Evolutionary conservation across 2,113 vertebrate species (phyloP).

Genomic region (Nibea coibor): DNA sequence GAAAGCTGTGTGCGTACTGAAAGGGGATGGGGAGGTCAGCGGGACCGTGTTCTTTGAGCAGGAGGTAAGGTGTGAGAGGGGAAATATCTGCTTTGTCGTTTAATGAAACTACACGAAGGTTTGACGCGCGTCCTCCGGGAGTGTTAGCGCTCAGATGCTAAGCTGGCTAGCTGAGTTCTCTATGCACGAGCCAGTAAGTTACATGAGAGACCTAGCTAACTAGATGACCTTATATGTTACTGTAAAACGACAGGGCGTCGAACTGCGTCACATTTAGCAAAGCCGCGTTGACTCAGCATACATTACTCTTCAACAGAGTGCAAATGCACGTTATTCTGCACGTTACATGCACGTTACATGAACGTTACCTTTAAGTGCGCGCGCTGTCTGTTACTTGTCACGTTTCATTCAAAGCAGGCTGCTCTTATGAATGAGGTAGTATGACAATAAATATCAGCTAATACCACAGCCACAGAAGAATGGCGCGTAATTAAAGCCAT

Average conservation of each 20-base stretch:
- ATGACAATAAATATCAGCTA: background rate
- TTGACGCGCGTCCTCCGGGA: no score
- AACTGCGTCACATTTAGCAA: no score
- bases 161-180: constrained; percentile 32
- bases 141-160: constrained; percentile 15
- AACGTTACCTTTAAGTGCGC: background rate
- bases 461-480: no score
- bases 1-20: constrained; percentile 85
- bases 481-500: background rate
- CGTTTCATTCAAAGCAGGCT: background rate
- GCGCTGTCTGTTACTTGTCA: no score
- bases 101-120: rapidly evolving
- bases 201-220: background rate
- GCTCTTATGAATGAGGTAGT: background rate
- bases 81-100: background rate
- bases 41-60: constrained; percentile 82
- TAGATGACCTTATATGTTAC: no score
- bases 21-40: constrained; percentile 74
- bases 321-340: background rate
- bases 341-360: background rate
- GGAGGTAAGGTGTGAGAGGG: constrained; percentile 66
- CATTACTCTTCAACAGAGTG: background rate
- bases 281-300: background rate
- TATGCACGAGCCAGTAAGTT: background rate
- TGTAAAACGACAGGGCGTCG: background rate